Percentiles rank a stretch among this genome's conserved stretches.
Conservation (phyloP, 2,888 invertebrate genomes). For the Drosophila birchii region DNA sequence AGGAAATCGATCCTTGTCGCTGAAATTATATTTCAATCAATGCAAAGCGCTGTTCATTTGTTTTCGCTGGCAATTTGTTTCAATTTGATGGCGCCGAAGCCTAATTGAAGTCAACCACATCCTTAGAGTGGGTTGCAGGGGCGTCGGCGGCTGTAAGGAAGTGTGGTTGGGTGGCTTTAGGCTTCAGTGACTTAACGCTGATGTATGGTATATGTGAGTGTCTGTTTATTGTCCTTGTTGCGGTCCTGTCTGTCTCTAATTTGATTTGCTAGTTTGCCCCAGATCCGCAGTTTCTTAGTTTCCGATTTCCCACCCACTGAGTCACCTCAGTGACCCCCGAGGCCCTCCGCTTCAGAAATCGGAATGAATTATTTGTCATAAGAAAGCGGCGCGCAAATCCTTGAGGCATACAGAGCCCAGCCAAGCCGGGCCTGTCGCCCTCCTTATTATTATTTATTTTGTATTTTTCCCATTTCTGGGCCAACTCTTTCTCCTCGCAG, state of each 20-base stretch:
- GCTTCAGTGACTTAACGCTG: constrained; percentile 8
- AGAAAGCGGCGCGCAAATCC: constrained; percentile 35
- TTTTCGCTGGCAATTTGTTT: constrained; percentile 38
- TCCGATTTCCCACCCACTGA: constrained; percentile 10
- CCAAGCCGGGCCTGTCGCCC: neutral
- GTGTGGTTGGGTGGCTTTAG: constrained; percentile 11
- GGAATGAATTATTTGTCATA: constrained; percentile 47
- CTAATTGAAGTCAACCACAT: constrained; percentile 39
- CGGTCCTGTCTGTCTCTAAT: constrained; percentile 33
- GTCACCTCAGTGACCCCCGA: neutral
- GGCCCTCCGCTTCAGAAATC: constrained; percentile 1
- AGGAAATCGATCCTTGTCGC: neutral
- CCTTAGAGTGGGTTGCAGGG: constrained; percentile 6
- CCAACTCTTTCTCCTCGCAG: constrained; percentile 23
- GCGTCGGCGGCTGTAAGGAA: neutral
- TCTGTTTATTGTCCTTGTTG: constrained; percentile 25
- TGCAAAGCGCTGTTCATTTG: constrained; percentile 26
- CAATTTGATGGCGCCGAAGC: constrained; percentile 32
- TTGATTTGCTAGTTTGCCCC: constrained; percentile 42
- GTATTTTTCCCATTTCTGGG: constrained; percentile 31
- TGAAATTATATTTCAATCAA: constrained; percentile 45
- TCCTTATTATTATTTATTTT: constrained; percentile 9
- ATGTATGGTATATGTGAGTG: neutral
- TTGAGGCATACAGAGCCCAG: constrained; percentile 15
- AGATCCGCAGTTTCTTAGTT: constrained; percentile 13